Evolutionary conservation across 2,113 vertebrate species (phyloP).

Genomic region (Gasterosteus aculeatus): DNA sequence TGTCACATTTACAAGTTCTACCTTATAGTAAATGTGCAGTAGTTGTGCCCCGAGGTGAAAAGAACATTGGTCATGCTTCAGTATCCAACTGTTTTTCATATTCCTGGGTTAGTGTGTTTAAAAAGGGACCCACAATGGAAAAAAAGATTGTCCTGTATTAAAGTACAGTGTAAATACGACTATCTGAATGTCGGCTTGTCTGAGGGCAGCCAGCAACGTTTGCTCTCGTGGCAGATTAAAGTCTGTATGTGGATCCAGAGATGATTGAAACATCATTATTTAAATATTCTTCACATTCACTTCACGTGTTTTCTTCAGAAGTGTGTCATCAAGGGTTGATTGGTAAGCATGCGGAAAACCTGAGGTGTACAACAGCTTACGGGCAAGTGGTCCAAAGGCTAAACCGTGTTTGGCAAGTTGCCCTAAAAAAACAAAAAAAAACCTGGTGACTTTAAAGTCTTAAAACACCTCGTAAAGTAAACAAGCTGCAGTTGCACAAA

Average conservation of each 20-base stretch:
- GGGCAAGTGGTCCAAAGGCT: conserved; percentile 38
- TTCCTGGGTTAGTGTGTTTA: conserved; percentile 36
- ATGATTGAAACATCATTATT: not conserved
- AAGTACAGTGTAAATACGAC: conserved; percentile 23
- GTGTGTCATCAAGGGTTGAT: not conserved
- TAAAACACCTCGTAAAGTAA: conserved; percentile 3
- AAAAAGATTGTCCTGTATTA: not conserved
- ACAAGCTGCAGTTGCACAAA: conserved; percentile 2
- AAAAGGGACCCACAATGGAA: conserved; percentile 13
- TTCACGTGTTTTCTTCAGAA: not conserved
- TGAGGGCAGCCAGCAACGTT: conserved; percentile 7
- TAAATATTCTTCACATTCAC: not conserved
- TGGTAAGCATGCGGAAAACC: conserved; percentile 40
- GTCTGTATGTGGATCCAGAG: not conserved
- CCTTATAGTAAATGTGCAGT: conserved; percentile 55
- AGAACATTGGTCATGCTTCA: conserved; percentile 42
- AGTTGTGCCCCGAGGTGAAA: conserved; percentile 50
- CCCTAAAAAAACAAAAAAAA: not conserved
- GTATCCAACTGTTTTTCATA: conserved; percentile 12
- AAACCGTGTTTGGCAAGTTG: conserved; percentile 11
- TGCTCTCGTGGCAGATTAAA: conserved; percentile 10
- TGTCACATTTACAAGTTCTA: conserved; percentile 38
- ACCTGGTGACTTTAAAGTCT: conserved; percentile 13
- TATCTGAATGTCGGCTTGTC: conserved; percentile 26
- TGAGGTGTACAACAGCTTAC: conserved; percentile 54